Base-by-base conservation (phyloP, 2,888 invertebrate genomes). In the Imbricaverruca yamaguchii region DNA sequence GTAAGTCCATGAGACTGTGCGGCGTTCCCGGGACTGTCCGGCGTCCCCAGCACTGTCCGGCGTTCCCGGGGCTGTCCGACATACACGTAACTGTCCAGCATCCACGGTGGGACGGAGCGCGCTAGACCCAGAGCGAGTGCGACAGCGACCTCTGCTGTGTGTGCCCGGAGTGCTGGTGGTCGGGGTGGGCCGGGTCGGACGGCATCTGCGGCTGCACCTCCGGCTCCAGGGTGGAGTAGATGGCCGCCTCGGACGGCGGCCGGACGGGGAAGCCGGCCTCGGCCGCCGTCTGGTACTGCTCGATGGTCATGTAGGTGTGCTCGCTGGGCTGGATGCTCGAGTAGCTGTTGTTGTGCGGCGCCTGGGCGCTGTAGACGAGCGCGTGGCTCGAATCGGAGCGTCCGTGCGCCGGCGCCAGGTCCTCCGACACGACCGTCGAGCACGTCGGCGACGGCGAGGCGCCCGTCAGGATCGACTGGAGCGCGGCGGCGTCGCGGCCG, bases 301-400 rank as follows among this genome's bases (percentile, higher is more conserved):
- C 83, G 78, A 83, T 83, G 78, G 83, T 83, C 83, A 82, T 83
- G 81, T 83, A 83, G 74, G 82, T 82, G 80, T 83, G 83, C 82
- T 83, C 83, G 55, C 83, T 81, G n/a, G 83, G 83, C 81, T 83
- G 83, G 53, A 82, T 81, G 67, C 83, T 83, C 61, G 82, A 82
- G 78, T 82, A 83, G 80, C 83, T 83, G 69, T 80, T 82, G 69
- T 83, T 82, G n/a, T 81, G 81, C 39, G 82, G 83, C 25, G 83
- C 83, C 56, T 80, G 69, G 25, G 82, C 83, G 61, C 81, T 82
- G 77, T 81, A 82, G 56, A 82, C 80, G 63, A 82, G 82, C 67
- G 81, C 81, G 80, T 83, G 83, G 15, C 65, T 77, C n/a, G 80
- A 80, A 63, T 82, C 82, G 13, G 81, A 69, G 23, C 81, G 78